Evolutionary conservation across 2,113 vertebrate genomes (phyloP).

Genomic region (Percopsis transmontana): DNA sequence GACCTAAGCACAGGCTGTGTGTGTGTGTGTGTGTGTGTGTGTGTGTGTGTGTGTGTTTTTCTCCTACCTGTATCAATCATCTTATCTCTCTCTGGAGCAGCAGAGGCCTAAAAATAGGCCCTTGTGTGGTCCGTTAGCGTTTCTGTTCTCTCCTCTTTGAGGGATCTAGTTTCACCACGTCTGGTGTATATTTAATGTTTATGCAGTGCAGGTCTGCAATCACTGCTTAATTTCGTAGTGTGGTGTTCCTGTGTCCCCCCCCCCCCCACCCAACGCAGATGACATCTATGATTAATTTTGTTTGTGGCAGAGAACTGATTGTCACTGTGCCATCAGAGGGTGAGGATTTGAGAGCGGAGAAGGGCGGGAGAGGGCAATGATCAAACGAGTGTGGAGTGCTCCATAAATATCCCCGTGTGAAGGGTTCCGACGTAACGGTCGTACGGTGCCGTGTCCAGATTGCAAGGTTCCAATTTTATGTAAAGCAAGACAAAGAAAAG

Average conservation of each 20-base stretch:
- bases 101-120: conserved; percentile 54
- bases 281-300: conserved; percentile 64
- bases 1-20: conserved; percentile 33
- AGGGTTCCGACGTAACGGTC: conserved; percentile 56
- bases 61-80: conserved; percentile 34
- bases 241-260: conserved; percentile 30
- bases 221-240: conserved; percentile 58
- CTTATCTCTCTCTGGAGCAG: conserved; percentile 24
- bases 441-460: conserved; percentile 56
- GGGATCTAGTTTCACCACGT: conserved; percentile 58
- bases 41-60: conserved; percentile 34
- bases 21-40: too few species aligned
- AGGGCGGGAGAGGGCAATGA: background rate
- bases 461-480: conserved; percentile 70
- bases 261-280: conserved; percentile 19
- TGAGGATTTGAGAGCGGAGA: background rate
- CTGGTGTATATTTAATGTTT: conserved; percentile 64
- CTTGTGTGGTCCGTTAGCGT: conserved; percentile 21
- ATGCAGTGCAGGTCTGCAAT: conserved; percentile 62
- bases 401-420: conserved; percentile 19
- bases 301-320: conserved; percentile 51
- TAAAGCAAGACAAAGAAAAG: conserved; percentile 82
- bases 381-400: conserved; percentile 11
- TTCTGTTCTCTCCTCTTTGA: conserved; percentile 5
- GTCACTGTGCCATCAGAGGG: conserved; percentile 42